phyloP scores from a whole-genome alignment of 1,140 invertebrate species.

The Heliconius himera region DNA sequence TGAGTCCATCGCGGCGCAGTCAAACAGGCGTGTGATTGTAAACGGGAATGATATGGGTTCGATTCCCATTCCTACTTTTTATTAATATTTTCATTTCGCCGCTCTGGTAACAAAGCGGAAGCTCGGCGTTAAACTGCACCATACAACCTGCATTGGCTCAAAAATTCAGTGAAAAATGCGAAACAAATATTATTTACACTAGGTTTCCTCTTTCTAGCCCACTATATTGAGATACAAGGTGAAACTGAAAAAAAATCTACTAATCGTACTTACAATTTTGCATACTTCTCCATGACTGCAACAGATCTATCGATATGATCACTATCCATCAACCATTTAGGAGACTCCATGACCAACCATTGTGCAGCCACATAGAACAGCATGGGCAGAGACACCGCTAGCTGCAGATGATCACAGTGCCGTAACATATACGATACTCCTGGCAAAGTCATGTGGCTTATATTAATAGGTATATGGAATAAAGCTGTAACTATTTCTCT shows the following conservation, averaged over 20 bases:
- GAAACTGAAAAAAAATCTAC: background rate
- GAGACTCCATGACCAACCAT: conserved; percentile 61
- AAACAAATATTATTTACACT: no score
- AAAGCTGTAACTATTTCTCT: conserved; percentile 60
- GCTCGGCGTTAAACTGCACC: no score
- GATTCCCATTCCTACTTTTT: no score
- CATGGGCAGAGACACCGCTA: conserved; percentile 59
- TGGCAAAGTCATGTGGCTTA: conserved; percentile 59
- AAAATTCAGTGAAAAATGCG: no score
- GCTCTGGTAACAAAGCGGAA: no score
- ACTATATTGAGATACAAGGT: no score
- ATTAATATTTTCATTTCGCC: no score
- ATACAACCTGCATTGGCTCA: no score
- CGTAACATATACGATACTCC: conserved; percentile 63
- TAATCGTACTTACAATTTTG: conserved; percentile 59
- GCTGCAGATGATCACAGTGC: conserved; percentile 57
- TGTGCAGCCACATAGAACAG: conserved; percentile 49
- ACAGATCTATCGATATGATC: conserved; percentile 50
- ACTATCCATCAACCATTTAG: conserved; percentile 67
- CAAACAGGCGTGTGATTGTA: no score
- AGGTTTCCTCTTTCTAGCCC: no score
- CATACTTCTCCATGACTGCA: conserved; percentile 53
- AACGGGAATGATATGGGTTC: no score
- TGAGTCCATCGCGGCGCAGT: no score
- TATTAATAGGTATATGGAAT: conserved; percentile 57